phyloP scores from a whole-genome alignment of 2,797 vertebrate species.

The Pangasius larnaudii region DNA sequence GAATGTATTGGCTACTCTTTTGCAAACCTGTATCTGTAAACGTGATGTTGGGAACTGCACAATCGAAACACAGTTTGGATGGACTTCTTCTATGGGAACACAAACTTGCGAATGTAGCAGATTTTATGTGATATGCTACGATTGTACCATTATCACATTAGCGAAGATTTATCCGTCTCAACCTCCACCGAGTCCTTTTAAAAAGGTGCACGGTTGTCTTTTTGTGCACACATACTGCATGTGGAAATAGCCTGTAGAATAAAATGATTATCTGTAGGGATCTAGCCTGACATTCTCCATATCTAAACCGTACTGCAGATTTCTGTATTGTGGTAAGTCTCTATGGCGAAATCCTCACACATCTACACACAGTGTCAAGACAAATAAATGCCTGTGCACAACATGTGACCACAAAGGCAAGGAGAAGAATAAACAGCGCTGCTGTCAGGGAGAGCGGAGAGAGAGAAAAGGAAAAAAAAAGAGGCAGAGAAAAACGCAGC shows the following conservation, averaged over 20 bases:
- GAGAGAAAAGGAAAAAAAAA: not conserved
- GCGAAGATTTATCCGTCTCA: no score
- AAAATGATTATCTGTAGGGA: not conserved
- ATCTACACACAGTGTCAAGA: not conserved
- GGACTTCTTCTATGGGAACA: not conserved
- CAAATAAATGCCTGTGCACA: slow-evolving; percentile 7
- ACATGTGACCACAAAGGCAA: slow-evolving; percentile 24
- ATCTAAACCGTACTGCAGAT: not conserved
- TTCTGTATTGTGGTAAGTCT: not conserved
- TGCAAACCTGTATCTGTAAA: not conserved
- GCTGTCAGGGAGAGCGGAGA: not conserved
- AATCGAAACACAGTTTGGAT: not conserved
- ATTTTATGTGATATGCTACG: not conserved
- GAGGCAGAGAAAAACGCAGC: slow-evolving; percentile 4
- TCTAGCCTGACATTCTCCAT: not conserved
- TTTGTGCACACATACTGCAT: not conserved
- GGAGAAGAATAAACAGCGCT: not conserved
- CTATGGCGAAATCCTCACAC: not conserved
- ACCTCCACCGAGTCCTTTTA: not conserved
- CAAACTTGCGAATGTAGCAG: not conserved
- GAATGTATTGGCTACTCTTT: no score
- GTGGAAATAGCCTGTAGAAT: no score
- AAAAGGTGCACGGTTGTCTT: not conserved
- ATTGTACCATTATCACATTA: not conserved
- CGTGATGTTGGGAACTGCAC: not conserved